A percentile compares a stretch with the other conserved stretches of the same genome.
phyloP scores from a whole-genome alignment of 2,888 invertebrate genomes.

The Lamproptera curius region DNA sequence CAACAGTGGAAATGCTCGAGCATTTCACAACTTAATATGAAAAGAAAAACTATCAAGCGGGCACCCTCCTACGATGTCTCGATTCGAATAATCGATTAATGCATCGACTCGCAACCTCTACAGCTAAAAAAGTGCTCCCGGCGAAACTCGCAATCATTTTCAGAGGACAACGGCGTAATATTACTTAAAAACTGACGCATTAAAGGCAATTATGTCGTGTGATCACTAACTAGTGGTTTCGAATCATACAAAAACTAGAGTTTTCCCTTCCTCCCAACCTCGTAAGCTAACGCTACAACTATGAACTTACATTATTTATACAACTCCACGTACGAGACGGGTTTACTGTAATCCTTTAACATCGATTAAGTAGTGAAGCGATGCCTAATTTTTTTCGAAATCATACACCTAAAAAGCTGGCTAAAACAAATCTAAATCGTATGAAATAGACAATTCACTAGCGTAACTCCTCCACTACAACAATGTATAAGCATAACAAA shows the following conservation, averaged over 20 bases:
- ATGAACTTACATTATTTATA: constrained; percentile 66
- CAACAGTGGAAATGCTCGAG: too few relatives aligned
- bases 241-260: constrained; percentile 74
- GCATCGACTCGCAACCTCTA: constrained; percentile 37
- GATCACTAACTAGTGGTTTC: constrained; percentile 57
- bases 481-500: constrained; percentile 21
- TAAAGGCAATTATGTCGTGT: constrained; percentile 46
- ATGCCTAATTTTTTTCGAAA: not conserved
- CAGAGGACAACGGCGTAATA: constrained; percentile 30
- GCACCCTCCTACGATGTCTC: constrained; percentile 42
- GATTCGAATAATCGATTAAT: constrained; percentile 46
- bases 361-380: constrained; percentile 9
- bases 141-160: constrained; percentile 1
- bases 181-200: constrained; percentile 30
- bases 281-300: constrained; percentile 59
- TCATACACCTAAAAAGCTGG: not conserved
- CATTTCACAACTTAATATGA: constrained; percentile 29
- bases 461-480: constrained; percentile 1
- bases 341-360: constrained; percentile 1
- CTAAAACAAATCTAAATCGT: not conserved
- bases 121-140: constrained; percentile 27
- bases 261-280: constrained; percentile 46
- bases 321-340: constrained; percentile 35
- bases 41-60: constrained; percentile 35
- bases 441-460: not conserved